Evolutionary conservation across 2,113 vertebrate species (phyloP), one percentile per base, ranked within the genome.

Genomic region (Nerophis lumbriciformis): DNA sequence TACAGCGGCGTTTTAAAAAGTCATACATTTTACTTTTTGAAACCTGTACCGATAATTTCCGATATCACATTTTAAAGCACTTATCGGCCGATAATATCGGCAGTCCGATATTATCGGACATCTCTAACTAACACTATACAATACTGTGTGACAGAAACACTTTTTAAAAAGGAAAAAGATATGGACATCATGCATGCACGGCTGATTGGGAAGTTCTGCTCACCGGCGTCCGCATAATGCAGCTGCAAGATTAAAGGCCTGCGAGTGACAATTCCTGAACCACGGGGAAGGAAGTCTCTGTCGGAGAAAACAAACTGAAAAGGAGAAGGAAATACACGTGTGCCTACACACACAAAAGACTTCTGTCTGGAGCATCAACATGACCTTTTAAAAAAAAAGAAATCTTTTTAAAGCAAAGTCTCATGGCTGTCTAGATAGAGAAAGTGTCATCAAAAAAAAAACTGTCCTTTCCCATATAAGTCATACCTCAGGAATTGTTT

Each of bases 281-380:
- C 90, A n/a, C 90, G 83, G 4, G 91, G 92, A 73, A 92, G 87
- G 75, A 93, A 92, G 82, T 93, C 89, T 76, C 89, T 91, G 75
- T 42, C 42, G 53, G 35, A 72, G n/a, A 73, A 53, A 52, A 68
- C 38, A 70, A 0, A 69, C 7, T 51, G 28, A 57, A 21, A 42
- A 28, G 35, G 51, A 59, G 21, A 54, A 28, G 51, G 15, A 59
- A n/a, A 60, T 9, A 42, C 36, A 65, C 48, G 53, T 19, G 65
- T 12, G 28, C 13, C 9, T 6, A 28, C 12, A 14, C n/a, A 62
- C 37, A 35, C 12, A 10, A 52, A 15, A 54, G 16, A 36, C 38
- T 16, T 65, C 16, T 9, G 11, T 21, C 14, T 66, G 8, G 48
- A 21, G 47, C 16, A 52, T 7, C 9, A 49, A 5, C 39, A 28